A percentile compares a stretch with the other conserved stretches of the same genome.
phyloP scores from a whole-genome alignment of 2,113 vertebrate genomes.

The Ariopsis seemanni region DNA sequence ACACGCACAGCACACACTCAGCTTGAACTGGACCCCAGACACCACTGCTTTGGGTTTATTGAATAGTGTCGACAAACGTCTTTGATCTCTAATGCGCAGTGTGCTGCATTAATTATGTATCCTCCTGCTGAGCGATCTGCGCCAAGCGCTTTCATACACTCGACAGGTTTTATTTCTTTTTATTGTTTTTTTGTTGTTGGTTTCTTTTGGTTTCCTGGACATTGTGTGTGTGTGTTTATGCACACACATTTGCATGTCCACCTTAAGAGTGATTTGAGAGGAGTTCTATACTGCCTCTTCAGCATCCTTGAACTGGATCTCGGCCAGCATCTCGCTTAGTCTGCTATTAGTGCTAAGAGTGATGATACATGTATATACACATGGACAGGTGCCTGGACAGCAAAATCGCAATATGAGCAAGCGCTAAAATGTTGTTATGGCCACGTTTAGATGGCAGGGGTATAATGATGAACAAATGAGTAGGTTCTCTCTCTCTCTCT shows the following conservation, averaged over 20 bases:
- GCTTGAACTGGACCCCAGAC: conserved; percentile 61
- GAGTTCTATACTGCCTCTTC: conserved; percentile 23
- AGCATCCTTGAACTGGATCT: conserved; percentile 33
- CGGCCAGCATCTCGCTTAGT: conserved; percentile 19
- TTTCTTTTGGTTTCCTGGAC: conserved; percentile 64
- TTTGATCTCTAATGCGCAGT: conserved; percentile 72
- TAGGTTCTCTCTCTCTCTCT: conserved; percentile 6
- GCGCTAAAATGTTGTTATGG: conserved; percentile 18
- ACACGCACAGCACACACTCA: conserved; percentile 34
- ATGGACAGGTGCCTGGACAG: conserved; percentile 25
- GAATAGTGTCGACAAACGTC: conserved; percentile 57
- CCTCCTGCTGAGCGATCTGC: conserved; percentile 59
- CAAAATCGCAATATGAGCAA: conserved; percentile 13
- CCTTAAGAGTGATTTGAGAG: conserved; percentile 26
- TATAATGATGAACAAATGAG: conserved; percentile 55
- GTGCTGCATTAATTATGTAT: conserved; percentile 75
- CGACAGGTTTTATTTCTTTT: conserved; percentile 44
- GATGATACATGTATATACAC: conserved; percentile 13
- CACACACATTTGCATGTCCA: conserved; percentile 36
- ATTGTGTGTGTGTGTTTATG: neutral
- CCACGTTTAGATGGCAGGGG: conserved; percentile 37
- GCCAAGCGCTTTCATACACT: conserved; percentile 65
- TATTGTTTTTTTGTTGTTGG: conserved; percentile 54
- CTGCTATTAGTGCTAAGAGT: conserved; percentile 20
- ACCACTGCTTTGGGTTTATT: conserved; percentile 59